Conservation (phyloP, 53 echinoderm and acorn worm genomes). For the Holothuria leucospilota region DNA sequence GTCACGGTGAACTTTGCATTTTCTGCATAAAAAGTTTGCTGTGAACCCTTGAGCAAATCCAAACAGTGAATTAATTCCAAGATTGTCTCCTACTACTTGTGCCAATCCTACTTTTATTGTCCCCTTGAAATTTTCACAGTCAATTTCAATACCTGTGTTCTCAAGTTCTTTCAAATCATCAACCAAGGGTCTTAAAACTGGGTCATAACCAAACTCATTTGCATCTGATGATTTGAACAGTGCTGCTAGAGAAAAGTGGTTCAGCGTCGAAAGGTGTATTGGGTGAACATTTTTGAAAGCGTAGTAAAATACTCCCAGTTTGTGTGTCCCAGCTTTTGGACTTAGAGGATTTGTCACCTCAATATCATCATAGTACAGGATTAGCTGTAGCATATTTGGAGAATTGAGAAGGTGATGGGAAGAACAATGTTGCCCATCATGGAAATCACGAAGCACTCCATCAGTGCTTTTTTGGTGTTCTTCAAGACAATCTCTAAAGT, state of each 20-base stretch:
- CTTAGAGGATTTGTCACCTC: not conserved
- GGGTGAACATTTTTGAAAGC: not conserved
- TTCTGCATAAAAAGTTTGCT: slow-evolving; percentile 68
- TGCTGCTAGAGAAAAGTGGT: slow-evolving; percentile 49
- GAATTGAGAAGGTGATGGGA: not conserved
- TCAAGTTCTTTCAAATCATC: slow-evolving; percentile 59
- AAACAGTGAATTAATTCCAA: slow-evolving; percentile 59
- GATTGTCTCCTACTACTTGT: slow-evolving; percentile 71
- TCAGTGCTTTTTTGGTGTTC: not conserved
- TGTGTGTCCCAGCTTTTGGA: not conserved
- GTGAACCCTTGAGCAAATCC: slow-evolving; percentile 69
- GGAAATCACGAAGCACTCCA: not conserved
- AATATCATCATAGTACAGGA: not conserved
- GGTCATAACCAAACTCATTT: slow-evolving; percentile 55
- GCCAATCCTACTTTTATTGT: slow-evolving; percentile 53
- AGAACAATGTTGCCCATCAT: not conserved
- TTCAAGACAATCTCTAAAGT: not conserved
- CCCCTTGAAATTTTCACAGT: slow-evolving; percentile 36
- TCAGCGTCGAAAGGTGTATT: slow-evolving; percentile 15
- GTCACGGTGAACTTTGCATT: slow-evolving; percentile 52
- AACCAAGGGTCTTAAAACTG: slow-evolving; percentile 50
- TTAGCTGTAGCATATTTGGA: not conserved
- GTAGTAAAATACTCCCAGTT: not conserved
- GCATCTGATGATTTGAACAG: slow-evolving; percentile 55
- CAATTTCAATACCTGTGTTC: slow-evolving; percentile 42